Percentiles rank a stretch among this genome's conserved stretches.
These are phyloP conservation scores for Diarsia brunnea DNA, from an alignment of 2,888 invertebrate genomes.

Conservation along the genomic window DNA sequence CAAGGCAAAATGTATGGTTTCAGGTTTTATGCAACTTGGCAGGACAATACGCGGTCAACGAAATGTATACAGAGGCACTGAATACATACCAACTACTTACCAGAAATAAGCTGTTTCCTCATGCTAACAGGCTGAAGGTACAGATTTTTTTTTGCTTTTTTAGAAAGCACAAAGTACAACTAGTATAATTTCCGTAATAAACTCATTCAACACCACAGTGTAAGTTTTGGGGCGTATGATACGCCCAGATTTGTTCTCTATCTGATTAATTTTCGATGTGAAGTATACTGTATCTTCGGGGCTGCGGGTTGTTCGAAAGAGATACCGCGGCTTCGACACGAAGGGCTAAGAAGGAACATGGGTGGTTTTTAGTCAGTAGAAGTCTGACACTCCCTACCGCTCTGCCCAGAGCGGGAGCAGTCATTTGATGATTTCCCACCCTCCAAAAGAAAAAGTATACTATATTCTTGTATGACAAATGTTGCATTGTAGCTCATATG, in stretches of 20 bases:
- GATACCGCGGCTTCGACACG: no score
- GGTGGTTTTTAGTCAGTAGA: no score
- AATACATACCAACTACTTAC: slow-evolving; percentile 98
- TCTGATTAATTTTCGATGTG: not conserved
- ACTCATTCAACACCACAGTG: not conserved
- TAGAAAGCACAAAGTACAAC: not conserved
- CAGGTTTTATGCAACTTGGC: slow-evolving; percentile 99
- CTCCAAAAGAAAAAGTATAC: no score
- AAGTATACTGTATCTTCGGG: not conserved
- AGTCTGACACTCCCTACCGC: no score
- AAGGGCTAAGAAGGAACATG: no score
- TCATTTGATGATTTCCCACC: no score
- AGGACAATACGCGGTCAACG: slow-evolving; percentile 97
- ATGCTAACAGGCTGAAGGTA: slow-evolving; percentile 97
- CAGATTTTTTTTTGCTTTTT: not conserved
- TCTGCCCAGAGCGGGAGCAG: no score
- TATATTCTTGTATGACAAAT: not conserved
- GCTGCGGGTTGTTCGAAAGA: no score
- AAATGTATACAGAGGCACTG: slow-evolving; percentile 98
- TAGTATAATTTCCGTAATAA: not conserved
- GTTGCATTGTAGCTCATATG: not conserved
- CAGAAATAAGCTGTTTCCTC: slow-evolving; percentile 97
- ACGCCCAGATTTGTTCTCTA: not conserved
- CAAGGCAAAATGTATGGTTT: slow-evolving; percentile 12
- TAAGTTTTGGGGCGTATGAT: not conserved